phyloP scores from a whole-genome alignment of 2,797 vertebrate genomes.

The Hephaestus fuliginosus region DNA sequence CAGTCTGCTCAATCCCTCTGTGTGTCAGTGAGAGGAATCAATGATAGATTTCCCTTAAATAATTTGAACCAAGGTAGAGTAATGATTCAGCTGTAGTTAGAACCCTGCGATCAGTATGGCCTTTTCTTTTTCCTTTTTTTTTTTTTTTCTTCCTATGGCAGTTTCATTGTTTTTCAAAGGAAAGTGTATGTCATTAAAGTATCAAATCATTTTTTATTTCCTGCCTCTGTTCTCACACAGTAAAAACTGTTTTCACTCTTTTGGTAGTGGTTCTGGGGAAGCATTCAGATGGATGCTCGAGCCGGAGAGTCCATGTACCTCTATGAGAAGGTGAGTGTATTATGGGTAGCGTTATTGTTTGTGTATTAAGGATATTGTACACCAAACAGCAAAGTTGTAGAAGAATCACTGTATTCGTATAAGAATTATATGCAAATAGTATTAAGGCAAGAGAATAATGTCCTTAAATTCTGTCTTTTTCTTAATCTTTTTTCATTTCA shows the following conservation, averaged over 20 bases:
- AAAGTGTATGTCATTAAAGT: background rate
- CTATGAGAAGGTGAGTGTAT: conserved; percentile 92
- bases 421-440: background rate
- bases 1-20: conserved; percentile 3
- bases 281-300: conserved; percentile 99
- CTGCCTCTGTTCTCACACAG: background rate
- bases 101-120: conserved; percentile 30
- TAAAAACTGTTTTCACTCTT: conserved; percentile 18
- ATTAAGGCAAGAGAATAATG: background rate
- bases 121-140: conserved; percentile 14
- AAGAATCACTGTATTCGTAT: background rate
- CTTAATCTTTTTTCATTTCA: background rate
- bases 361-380: background rate
- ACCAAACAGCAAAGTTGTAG: background rate
- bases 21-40: conserved; percentile 44
- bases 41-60: conserved; percentile 59
- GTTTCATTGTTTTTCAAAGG: conserved; percentile 35
- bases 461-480: background rate
- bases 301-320: conserved; percentile 98
- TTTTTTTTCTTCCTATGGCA: conserved; percentile 27
- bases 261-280: conserved; percentile 98
- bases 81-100: conserved; percentile 42
- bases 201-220: conserved; percentile 12
- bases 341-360: background rate
- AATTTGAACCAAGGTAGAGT: conserved; percentile 37